phyloP scores from a whole-genome alignment of 2,797 vertebrate species.

The Pangasius djambal region DNA sequence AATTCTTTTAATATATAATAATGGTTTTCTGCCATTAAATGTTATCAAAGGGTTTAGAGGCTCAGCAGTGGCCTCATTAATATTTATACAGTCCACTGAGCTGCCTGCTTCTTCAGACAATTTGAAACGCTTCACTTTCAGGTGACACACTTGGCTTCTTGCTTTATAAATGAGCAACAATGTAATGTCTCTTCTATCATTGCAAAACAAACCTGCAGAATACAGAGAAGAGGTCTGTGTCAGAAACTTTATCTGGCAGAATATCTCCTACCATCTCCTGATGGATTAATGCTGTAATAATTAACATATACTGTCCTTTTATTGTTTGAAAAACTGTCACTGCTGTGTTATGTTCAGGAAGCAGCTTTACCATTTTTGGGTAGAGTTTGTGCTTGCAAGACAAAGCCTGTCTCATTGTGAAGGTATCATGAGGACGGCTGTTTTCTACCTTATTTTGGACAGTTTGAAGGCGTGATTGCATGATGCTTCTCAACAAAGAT shows the following conservation, averaged over 20 bases:
- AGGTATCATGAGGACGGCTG: not conserved
- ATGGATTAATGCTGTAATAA: not conserved
- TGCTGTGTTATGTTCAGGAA: not conserved
- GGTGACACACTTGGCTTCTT: conserved; percentile 26
- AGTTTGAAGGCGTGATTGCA: not conserved
- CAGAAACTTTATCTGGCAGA: not conserved
- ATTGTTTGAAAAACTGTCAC: not conserved
- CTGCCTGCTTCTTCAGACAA: conserved; percentile 13
- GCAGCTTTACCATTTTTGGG: not conserved
- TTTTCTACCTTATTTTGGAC: not conserved
- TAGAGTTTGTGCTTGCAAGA: not conserved
- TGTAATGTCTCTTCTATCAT: not conserved
- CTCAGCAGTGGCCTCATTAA: conserved; percentile 32
- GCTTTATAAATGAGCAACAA: conserved; percentile 22
- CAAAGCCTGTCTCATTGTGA: not conserved
- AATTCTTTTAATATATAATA: not conserved
- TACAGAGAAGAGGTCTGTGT: not conserved
- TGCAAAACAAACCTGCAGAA: not conserved
- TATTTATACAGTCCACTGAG: conserved; percentile 22
- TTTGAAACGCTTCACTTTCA: conserved; percentile 32
- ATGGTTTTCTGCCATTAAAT: conserved; percentile 1
- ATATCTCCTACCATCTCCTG: not conserved
- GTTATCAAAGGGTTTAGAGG: conserved; percentile 22
- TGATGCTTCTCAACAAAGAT: not conserved
- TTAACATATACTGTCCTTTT: not conserved